Percentiles rank a stretch among this genome's conserved stretches.
Evolutionary conservation across 2,888 invertebrate genomes (phyloP).

Genomic region (Petrolisthes manimaculis): DNA sequence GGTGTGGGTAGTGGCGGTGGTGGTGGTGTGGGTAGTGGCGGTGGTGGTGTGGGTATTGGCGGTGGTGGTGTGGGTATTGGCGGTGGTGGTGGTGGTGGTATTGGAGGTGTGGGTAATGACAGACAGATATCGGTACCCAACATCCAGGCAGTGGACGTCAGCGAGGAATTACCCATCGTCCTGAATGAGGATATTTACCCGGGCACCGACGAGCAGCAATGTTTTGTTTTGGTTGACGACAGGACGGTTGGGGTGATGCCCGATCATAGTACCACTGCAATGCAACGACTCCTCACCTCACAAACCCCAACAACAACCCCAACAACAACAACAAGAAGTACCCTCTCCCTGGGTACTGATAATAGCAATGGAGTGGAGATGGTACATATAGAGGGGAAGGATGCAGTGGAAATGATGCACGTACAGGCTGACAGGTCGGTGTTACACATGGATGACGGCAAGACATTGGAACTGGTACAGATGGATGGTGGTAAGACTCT

Average conservation of each 20-base stretch:
- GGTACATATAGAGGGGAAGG: slow-evolving; percentile 20
- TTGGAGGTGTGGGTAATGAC: too few species aligned
- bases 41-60: too few species aligned
- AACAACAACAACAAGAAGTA: too few species aligned
- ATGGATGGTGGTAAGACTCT: slow-evolving; percentile 44
- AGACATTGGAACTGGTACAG: slow-evolving; percentile 45
- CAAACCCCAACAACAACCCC: neutral
- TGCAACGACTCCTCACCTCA: slow-evolving; percentile 24
- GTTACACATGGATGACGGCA: slow-evolving; percentile 45
- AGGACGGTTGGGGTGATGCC: slow-evolving; percentile 33
- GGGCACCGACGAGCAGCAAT: slow-evolving; percentile 16
- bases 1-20: too few species aligned
- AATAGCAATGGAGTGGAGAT: slow-evolving; percentile 10
- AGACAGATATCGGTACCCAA: neutral
- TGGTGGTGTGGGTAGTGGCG: too few species aligned
- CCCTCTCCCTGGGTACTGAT: neutral
- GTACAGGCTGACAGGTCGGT: slow-evolving; percentile 4
- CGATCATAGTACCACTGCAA: neutral
- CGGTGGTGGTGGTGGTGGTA: too few species aligned
- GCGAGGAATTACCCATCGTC: slow-evolving; percentile 28
- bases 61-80: too few species aligned
- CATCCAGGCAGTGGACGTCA: neutral
- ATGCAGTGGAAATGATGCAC: slow-evolving; percentile 15
- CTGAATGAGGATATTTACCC: slow-evolving; percentile 37
- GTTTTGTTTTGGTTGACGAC: slow-evolving; percentile 46